Percentiles rank a stretch among this genome's conserved stretches.
Conservation (phyloP, 2,113 vertebrate species). For the Silurus glanis region DNA sequence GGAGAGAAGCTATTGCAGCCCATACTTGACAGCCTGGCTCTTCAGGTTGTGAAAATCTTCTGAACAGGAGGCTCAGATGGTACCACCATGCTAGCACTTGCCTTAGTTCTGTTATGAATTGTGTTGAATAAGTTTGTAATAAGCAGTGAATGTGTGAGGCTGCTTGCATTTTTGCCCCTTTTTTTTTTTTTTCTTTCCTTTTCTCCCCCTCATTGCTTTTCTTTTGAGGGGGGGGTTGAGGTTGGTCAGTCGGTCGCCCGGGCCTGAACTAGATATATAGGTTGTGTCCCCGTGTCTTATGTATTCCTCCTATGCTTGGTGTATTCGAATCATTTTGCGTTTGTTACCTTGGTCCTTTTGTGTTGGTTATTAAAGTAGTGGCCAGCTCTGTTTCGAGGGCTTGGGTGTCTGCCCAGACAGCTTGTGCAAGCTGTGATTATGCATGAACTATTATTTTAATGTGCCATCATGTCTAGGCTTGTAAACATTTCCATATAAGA, state of each 20-base stretch:
- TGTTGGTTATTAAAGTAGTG: constrained; percentile 49
- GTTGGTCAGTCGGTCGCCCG: constrained; percentile 7
- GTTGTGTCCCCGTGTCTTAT: constrained; percentile 70
- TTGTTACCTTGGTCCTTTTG: constrained; percentile 66
- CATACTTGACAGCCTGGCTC: constrained; percentile 62
- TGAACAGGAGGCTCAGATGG: constrained; percentile 63
- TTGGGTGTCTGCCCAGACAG: constrained; percentile 28
- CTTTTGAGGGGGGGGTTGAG: constrained; percentile 10
- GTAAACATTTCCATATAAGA: constrained; percentile 68
- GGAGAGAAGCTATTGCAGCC: background rate
- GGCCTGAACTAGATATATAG: constrained; percentile 65
- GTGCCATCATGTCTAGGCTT: constrained; percentile 71
- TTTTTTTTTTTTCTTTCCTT: background rate
- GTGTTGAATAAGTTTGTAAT: constrained; percentile 40
- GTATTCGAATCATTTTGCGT: constrained; percentile 61
- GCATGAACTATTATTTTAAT: constrained; percentile 14
- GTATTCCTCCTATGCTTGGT: constrained; percentile 62
- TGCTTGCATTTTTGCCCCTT: background rate
- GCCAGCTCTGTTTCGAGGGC: constrained; percentile 9
- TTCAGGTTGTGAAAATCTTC: constrained; percentile 61
- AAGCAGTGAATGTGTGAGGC: constrained; percentile 55
- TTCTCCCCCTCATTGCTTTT: constrained; percentile 45
- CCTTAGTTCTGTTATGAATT: background rate
- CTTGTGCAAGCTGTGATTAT: constrained; percentile 29
- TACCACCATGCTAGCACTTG: constrained; percentile 60